These are phyloP conservation scores for Pygocentrus nattereri DNA, from an alignment of 2,797 vertebrate genomes.

Conservation along the genomic window DNA sequence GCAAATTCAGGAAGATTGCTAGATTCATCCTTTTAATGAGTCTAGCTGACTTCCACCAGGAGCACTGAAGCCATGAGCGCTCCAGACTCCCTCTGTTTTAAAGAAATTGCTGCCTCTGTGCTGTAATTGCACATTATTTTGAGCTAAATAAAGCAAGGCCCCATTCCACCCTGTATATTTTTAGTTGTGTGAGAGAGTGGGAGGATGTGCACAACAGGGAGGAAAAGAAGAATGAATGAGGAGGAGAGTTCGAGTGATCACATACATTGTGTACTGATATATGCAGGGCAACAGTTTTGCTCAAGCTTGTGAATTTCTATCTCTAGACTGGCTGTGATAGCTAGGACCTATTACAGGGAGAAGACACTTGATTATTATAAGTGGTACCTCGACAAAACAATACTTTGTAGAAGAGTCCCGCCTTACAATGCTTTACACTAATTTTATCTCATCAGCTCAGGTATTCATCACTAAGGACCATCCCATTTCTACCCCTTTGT, in stretches of 20 bases:
- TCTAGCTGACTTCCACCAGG: constrained; percentile 33
- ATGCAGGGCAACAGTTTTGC: background rate
- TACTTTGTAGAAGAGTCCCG: too few relatives aligned
- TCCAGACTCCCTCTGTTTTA: constrained; percentile 9
- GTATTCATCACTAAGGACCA: too few relatives aligned
- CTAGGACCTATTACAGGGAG: too few relatives aligned
- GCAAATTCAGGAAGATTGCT: constrained; percentile 10
- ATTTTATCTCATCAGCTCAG: too few relatives aligned
- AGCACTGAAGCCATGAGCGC: constrained; percentile 1
- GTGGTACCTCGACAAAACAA: too few relatives aligned
- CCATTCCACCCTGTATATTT: constrained; percentile 45
- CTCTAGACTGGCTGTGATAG: background rate
- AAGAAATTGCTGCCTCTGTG: constrained; percentile 23
- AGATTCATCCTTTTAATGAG: constrained; percentile 55
- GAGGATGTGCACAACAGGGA: constrained; percentile 11
- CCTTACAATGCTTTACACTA: too few relatives aligned
- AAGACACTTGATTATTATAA: background rate
- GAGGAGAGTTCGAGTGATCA: constrained; percentile 1
- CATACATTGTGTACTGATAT: background rate
- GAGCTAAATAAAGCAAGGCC: constrained; percentile 73
- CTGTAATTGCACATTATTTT: constrained; percentile 74
- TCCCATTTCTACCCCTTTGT: too few relatives aligned
- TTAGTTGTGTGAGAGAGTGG: constrained; percentile 34
- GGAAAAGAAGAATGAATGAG: constrained; percentile 20
- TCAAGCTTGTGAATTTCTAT: background rate